These are phyloP conservation scores for Plestiodon gilberti DNA, from an alignment of 2,113 vertebrate species.

Conservation along the genomic window DNA sequence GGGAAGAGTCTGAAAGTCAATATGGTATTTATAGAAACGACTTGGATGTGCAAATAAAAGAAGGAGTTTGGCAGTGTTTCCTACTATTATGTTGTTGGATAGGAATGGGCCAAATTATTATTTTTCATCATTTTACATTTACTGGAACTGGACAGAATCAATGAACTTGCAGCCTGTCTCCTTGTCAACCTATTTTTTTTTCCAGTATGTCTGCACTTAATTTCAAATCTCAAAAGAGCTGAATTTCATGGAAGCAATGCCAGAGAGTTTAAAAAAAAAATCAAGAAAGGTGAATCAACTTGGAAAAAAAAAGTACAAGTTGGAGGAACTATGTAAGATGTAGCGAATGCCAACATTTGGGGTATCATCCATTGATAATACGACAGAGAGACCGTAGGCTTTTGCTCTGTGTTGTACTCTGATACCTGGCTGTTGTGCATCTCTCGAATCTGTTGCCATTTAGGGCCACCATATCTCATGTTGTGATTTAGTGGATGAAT, in stretches of 20 bases:
- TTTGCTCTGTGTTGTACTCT: no score
- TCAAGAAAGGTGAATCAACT: background rate
- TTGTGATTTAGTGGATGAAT: background rate
- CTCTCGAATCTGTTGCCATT: no score
- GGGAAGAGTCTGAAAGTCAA: conserved; percentile 6
- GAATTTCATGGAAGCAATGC: background rate
- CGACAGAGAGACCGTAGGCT: no score
- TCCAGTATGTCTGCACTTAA: background rate
- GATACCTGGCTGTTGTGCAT: no score
- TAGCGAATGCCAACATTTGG: no score
- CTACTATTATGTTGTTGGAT: conserved; percentile 12
- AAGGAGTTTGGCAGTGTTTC: background rate
- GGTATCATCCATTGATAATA: no score
- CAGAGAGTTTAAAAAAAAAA: background rate
- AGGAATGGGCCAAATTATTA: conserved; percentile 34
- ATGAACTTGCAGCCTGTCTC: conserved; percentile 9
- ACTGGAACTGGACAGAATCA: background rate
- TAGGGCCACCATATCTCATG: no score
- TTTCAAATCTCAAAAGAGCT: background rate
- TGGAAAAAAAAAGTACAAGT: background rate
- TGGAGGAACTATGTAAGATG: background rate
- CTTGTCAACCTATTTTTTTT: background rate
- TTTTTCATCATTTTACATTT: background rate
- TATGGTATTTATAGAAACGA: background rate
- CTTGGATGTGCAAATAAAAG: background rate